A percentile compares a stretch with the other conserved stretches of the same genome.
These are phyloP conservation scores for Gallinago solitaria DNA, from an alignment of 2,797 vertebrate genomes.

Conservation along the genomic window DNA sequence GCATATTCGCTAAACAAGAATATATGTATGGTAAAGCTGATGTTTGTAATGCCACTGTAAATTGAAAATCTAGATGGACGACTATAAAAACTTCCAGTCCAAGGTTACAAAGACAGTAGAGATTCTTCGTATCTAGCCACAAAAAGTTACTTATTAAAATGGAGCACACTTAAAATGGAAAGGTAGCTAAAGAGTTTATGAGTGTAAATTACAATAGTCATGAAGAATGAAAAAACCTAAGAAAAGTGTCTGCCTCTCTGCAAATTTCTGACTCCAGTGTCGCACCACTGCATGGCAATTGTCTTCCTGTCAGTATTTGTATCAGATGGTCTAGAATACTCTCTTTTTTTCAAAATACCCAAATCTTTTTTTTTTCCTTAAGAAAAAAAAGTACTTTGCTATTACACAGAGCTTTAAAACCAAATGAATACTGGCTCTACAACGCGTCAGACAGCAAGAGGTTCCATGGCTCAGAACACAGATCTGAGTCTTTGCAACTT, in stretches of 20 bases:
- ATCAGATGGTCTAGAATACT: background rate
- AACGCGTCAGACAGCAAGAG: background rate
- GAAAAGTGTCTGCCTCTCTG: background rate
- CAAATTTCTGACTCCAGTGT: background rate
- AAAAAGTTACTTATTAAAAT: background rate
- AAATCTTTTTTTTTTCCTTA: background rate
- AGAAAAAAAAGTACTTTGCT: background rate
- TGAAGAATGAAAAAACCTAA: background rate
- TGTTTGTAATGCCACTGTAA: background rate
- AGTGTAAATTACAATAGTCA: background rate
- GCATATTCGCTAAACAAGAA: background rate
- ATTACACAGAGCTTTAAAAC: background rate
- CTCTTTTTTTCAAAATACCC: background rate
- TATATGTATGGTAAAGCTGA: background rate
- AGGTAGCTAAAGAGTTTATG: background rate
- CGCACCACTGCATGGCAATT: background rate
- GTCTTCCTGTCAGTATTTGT: background rate
- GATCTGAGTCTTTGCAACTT: background rate
- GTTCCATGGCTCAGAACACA: background rate
- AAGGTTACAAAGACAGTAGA: background rate
- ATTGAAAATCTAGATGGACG: background rate
- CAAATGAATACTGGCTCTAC: background rate
- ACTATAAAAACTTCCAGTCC: background rate
- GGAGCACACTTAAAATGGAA: background rate
- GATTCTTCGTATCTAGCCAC: background rate